Base-by-base conservation (phyloP, 2,888 invertebrate genomes). In the Athripsodes cinereus region DNA sequence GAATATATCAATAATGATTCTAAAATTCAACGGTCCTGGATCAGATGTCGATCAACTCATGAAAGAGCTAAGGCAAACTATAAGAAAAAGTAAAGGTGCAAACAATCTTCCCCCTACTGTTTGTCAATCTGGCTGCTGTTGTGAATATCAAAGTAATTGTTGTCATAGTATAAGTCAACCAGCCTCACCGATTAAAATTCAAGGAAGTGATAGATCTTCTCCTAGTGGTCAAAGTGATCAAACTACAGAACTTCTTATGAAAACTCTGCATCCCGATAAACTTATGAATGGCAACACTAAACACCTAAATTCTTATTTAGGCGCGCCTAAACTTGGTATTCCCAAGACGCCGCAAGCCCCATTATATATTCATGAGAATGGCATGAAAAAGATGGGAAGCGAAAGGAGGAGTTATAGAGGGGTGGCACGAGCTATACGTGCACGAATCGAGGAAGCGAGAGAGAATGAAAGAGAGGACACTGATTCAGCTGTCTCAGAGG, bases 221-320 rank as follows among this genome's bases (percentile, higher is more conserved):
- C 92, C 92, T 0, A 90, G 91, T 65, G 92, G 92, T 0, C 92
- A 92, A 71, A 92, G 91, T 63, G 92, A 92, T 69, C 86, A 90
- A 53, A 80, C 81, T 50, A 76, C 74, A 62, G 76, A 76, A 58
- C 58, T 51, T n/a, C 54, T 57, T 62, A 71, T 73, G 55, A 73
- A 73, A 62, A 72, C 74, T 2, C 72, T 73, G 1, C 74, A 74
- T 64, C 65, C 71, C 21, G 72, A 71, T 54, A 74, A 75, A 62
- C 61, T 74, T 20, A 72, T 72, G 52, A 66, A 64, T 34, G 60
- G 58, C n/a, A 69, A 67, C 49, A 65, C 62, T 18, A 65, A 70
- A 0, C 69, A 67, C 50, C 65, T 64, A 18, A 65, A 70, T 0
- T 70, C 61, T 50, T 65, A 53, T 54, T 58, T 60, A 35, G 61